Base-by-base conservation (phyloP, 2,888 invertebrate species). In the Leptarthrus brevirostris region DNA sequence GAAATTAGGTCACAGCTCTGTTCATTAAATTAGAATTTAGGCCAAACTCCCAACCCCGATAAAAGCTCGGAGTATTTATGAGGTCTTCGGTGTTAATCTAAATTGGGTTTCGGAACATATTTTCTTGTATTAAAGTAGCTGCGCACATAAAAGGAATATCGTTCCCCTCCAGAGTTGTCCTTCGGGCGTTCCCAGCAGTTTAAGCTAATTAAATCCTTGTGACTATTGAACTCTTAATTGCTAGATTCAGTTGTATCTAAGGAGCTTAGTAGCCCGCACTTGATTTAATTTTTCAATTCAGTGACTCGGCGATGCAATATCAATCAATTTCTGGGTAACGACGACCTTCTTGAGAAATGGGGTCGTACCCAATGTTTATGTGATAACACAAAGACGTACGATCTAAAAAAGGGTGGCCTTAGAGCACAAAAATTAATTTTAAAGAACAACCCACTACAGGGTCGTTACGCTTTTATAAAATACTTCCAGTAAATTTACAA, bases 221-320 rank as follows among this genome's bases (percentile, higher is more conserved):
- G 40, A 64, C 44, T 44, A n/a, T 64, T 47, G 36, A 14, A 18
- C n/a, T 64, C 64, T 44, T 64, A 64, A 64, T 64, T 64, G 40
- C 36, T 44, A 44, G 44, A 64, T 64, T 64, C 64, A 44, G 24
- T 24, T 2, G 8, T 14, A 40, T 20, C 49, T 3, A 6, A 6
- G 4, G n/a, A 22, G 14, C 47, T 2, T 8, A 8, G 40, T 40
- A 44, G 24, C 18, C n/a, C n/a, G 47, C 24, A 64, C 24, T 47
- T 22, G 47, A 36, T 40, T 47, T 64, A 64, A 44, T 64, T 64
- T 64, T 64, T 64, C 64, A 64, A 64, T 47, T 64, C 64, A 64
- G 22, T 64, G 64, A 24, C 14, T 64, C 64, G 14, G 34, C 58
- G 20, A 58, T 58, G 16, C 26, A 36, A 58, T 58, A 58, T 58